Percentiles rank a stretch among this genome's conserved stretches.
Conservation (phyloP, 2,888 invertebrate species). For the Sinelater perroti region DNA sequence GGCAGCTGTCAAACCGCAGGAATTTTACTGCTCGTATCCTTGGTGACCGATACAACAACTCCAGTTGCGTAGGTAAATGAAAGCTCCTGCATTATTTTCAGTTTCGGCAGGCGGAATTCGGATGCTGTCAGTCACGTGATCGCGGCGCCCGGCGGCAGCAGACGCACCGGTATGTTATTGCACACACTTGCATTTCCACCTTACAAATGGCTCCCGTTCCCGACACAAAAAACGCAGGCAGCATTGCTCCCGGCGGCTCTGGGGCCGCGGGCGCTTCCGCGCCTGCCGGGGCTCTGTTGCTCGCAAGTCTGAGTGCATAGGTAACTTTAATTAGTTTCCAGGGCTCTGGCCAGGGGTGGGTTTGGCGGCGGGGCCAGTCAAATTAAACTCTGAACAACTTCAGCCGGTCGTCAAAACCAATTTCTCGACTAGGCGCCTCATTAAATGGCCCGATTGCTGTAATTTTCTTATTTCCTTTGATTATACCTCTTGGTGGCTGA, state of each 20-base stretch:
- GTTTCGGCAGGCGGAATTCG: conserved; percentile 32
- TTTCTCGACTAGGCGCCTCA: conserved; percentile 7
- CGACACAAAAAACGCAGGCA: conserved; percentile 21
- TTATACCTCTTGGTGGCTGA: conserved; percentile 26
- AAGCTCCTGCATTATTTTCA: conserved; percentile 41
- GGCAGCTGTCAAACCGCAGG: conserved; percentile 58
- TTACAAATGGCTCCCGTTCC: conserved; percentile 53
- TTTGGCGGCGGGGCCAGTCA: conserved; percentile 22
- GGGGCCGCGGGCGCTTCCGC: too few species aligned
- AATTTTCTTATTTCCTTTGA: conserved; percentile 33
- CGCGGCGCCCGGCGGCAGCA: conserved; percentile 33
- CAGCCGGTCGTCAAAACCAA: conserved; percentile 6
- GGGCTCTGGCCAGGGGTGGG: conserved; percentile 21
- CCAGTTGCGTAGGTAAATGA: conserved; percentile 60
- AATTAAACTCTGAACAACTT: conserved; percentile 21
- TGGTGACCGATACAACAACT: conserved; percentile 64
- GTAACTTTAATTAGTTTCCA: conserved; percentile 37
- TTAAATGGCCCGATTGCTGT: conserved; percentile 18
- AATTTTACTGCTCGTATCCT: conserved; percentile 60
- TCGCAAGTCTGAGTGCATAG: conserved; percentile 23
- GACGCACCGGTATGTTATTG: conserved; percentile 36
- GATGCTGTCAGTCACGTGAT: conserved; percentile 30
- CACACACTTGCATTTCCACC: conserved; percentile 45
- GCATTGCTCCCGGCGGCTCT: neutral
- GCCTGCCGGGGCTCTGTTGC: too few species aligned